phyloP scores from a whole-genome alignment of 2,797 vertebrate species.

The Myioborus miniatus region DNA sequence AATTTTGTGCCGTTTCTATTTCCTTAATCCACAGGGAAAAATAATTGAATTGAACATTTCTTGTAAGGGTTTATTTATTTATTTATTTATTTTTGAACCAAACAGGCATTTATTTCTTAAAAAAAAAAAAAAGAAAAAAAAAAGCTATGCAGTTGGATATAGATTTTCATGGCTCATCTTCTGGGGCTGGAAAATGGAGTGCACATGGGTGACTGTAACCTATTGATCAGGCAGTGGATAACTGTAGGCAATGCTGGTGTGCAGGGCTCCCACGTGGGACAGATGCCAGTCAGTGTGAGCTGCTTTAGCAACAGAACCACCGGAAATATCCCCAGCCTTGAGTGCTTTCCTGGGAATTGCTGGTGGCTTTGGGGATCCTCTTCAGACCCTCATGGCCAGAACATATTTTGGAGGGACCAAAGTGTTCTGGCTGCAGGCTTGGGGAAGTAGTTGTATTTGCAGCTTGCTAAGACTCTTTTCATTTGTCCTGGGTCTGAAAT shows the following conservation, averaged over 20 bases:
- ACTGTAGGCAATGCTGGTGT: background rate
- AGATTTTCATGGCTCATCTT: background rate
- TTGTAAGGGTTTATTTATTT: background rate
- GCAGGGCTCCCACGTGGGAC: background rate
- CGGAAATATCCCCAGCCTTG: accelerated
- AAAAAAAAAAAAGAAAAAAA: background rate
- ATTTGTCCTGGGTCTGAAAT: background rate
- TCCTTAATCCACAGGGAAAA: background rate
- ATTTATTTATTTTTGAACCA: background rate
- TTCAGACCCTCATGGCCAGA: background rate
- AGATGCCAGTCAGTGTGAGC: background rate
- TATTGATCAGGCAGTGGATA: background rate
- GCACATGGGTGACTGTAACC: background rate
- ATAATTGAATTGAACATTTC: background rate
- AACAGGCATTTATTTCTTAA: background rate
- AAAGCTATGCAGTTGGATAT: background rate
- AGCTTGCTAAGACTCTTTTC: background rate
- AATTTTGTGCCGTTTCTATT: background rate
- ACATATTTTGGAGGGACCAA: background rate
- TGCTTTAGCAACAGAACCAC: background rate
- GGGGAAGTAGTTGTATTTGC: background rate
- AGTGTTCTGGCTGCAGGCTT: background rate
- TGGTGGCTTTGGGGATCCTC: background rate
- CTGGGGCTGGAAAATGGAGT: background rate
- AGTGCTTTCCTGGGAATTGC: accelerated